phyloP scores from a whole-genome alignment of 2,113 vertebrate genomes.

The Colius striatus region DNA sequence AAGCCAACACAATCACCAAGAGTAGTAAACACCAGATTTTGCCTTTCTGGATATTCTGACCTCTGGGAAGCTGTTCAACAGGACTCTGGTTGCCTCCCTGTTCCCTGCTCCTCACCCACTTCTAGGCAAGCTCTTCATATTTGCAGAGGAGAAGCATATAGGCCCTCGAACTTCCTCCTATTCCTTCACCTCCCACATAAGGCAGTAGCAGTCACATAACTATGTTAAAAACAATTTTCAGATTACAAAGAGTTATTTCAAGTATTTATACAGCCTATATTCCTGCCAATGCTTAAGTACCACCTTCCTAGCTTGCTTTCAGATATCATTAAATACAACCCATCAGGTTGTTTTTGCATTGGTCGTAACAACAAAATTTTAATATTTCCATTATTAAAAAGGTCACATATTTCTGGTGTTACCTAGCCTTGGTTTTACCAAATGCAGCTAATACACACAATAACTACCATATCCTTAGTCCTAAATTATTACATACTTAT shows the following conservation, averaged over 20 bases:
- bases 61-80: neutral
- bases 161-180: neutral
- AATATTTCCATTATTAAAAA: neutral
- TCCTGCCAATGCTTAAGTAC: neutral
- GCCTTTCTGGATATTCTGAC: neutral
- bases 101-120: neutral
- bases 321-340: neutral
- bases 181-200: neutral
- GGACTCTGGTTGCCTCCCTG: neutral
- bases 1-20: fast-evolving
- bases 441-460: neutral
- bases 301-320: neutral
- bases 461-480: neutral
- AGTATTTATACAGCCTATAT: neutral
- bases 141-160: neutral
- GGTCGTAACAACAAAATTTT: neutral
- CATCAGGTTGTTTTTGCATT: neutral
- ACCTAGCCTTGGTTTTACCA: neutral
- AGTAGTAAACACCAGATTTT: neutral
- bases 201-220: neutral
- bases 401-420: neutral
- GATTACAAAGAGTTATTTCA: neutral
- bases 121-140: neutral
- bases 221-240: neutral
- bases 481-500: neutral